Percentiles rank a stretch among this genome's conserved stretches.
Conservation (phyloP, 2,113 vertebrate genomes). For the Pterocles burchelli region DNA sequence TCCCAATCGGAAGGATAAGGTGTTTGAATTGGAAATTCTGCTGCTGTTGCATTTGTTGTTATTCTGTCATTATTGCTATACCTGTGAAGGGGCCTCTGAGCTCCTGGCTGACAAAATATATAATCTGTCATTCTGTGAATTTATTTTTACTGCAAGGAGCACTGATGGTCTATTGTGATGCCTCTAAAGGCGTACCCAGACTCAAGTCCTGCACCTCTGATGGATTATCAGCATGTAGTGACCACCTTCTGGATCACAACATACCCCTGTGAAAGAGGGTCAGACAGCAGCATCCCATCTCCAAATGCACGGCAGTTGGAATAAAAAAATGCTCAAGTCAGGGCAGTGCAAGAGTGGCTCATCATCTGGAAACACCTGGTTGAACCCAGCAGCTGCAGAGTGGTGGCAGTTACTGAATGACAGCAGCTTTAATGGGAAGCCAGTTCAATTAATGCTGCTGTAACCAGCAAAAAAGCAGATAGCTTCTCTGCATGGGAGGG, state of each 20-base stretch:
- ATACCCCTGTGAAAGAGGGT: background rate
- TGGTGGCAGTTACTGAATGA: constrained; percentile 79
- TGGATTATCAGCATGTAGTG: background rate
- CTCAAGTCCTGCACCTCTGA: background rate
- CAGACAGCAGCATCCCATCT: background rate
- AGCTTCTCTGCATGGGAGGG: constrained; percentile 65
- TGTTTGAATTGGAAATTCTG: background rate
- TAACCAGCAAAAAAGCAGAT: constrained; percentile 70
- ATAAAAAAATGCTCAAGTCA: constrained; percentile 21
- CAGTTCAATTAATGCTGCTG: constrained; percentile 78
- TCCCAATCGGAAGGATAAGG: background rate
- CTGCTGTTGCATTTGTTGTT: background rate
- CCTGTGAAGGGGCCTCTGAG: constrained; percentile 58
- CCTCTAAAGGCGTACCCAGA: constrained; percentile 3
- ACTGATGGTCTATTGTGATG: constrained; percentile 18
- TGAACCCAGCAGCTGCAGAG: constrained; percentile 71
- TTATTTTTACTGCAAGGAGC: constrained; percentile 58
- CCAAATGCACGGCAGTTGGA: background rate
- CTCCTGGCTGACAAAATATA: constrained; percentile 43
- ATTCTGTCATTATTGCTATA: constrained; percentile 18
- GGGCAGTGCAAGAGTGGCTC: constrained; percentile 51
- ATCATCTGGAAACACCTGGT: constrained; percentile 74
- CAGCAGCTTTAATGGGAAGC: constrained; percentile 81
- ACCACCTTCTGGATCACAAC: background rate
- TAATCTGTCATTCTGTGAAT: constrained; percentile 62